Evolutionary conservation across 2,888 invertebrate species (phyloP).

Genomic region (Archips crataeganus): DNA sequence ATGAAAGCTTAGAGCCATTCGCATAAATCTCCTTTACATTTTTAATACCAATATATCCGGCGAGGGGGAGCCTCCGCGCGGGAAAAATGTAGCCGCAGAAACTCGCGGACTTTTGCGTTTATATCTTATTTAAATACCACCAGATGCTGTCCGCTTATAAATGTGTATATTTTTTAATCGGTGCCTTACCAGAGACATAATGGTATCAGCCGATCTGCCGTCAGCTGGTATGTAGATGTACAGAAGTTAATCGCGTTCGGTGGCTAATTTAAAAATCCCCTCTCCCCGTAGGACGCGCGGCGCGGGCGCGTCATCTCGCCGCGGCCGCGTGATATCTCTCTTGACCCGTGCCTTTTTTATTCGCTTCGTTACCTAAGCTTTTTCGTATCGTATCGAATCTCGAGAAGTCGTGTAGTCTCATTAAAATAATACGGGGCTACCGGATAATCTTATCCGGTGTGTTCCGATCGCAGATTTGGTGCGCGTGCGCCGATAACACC

Average conservation of each 20-base stretch:
- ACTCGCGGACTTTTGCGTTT: constrained; percentile 79
- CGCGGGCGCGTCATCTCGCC: constrained; percentile 65
- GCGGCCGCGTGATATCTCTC: constrained; percentile 78
- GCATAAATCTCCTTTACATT: constrained; percentile 86
- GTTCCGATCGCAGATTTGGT: constrained; percentile 85
- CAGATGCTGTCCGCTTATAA: constrained; percentile 83
- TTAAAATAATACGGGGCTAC: constrained; percentile 86
- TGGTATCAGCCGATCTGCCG: constrained; percentile 84
- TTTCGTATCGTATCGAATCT: constrained; percentile 82
- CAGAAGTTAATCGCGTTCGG: constrained; percentile 75
- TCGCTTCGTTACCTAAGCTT: constrained; percentile 82
- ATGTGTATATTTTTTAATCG: constrained; percentile 83
- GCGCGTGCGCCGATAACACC: constrained; percentile 84
- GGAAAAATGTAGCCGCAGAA: constrained; percentile 72
- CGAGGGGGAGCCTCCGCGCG: constrained; percentile 75
- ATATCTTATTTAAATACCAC: constrained; percentile 85
- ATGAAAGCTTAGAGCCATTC: constrained; percentile 86
- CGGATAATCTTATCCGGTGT: constrained; percentile 85
- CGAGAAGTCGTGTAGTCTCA: constrained; percentile 84
- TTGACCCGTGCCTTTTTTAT: constrained; percentile 81
- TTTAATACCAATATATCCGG: constrained; percentile 85
- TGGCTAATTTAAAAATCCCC: constrained; percentile 81
- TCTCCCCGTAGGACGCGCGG: constrained; percentile 62
- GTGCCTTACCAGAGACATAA: constrained; percentile 84
- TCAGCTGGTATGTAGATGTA: constrained; percentile 83